Evolutionary conservation across 1,140 invertebrate genomes (phyloP).

Genomic region (Leptopilina clavipes): DNA sequence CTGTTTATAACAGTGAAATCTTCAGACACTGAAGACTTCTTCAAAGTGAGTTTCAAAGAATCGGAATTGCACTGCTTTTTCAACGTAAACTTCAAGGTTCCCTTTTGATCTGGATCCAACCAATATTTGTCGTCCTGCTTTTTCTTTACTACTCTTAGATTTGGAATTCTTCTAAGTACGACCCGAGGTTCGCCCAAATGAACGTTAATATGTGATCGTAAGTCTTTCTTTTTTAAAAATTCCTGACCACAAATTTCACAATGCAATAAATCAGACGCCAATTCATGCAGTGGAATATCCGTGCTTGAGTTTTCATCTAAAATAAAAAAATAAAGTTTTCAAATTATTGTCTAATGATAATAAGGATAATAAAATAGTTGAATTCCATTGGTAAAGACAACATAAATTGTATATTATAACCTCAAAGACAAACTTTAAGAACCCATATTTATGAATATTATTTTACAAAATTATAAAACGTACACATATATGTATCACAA

Average conservation of each 20-base stretch:
- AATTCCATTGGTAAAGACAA: too few relatives aligned
- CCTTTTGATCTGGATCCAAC: constrained; percentile 61
- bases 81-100: constrained; percentile 67
- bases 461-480: too few relatives aligned
- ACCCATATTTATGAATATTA: too few relatives aligned
- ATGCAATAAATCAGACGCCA: constrained; percentile 46
- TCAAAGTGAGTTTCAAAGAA: constrained; percentile 66
- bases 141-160: constrained; percentile 59
- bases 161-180: constrained; percentile 65
- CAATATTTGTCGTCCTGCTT: constrained; percentile 64
- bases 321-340: constrained; percentile 57
- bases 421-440: too few relatives aligned
- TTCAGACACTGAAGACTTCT: constrained; percentile 67
- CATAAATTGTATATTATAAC: neutral
- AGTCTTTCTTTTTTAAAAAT: constrained; percentile 66
- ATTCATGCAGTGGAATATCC: constrained; percentile 50
- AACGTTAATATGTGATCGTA: constrained; percentile 62
- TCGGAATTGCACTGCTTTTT: constrained; percentile 65
- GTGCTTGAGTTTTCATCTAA: constrained; percentile 57
- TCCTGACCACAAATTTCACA: constrained; percentile 69
- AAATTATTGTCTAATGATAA: constrained; percentile 8
- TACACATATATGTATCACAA: too few relatives aligned
- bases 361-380: too few relatives aligned
- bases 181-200: constrained; percentile 68
- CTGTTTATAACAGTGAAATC: constrained; percentile 70